phyloP scores from a whole-genome alignment of 1,140 invertebrate species.

The Bombyx mori region DNA sequence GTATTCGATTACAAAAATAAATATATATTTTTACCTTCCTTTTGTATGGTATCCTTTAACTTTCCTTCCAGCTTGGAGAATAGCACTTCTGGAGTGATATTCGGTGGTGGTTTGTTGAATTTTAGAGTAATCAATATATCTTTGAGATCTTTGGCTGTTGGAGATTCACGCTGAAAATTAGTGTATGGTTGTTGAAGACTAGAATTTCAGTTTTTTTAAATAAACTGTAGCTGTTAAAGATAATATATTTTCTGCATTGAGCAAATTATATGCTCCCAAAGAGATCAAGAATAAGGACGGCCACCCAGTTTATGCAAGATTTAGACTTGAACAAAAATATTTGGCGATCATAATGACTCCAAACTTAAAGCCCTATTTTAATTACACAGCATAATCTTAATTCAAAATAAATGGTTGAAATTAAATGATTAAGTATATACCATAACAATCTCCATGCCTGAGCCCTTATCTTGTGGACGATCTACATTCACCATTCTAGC shows the following conservation, averaged over 20 bases:
- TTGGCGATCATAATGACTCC: no score
- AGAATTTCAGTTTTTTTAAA: not conserved
- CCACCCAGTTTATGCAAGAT: no score
- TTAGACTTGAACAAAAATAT: no score
- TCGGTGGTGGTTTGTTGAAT: constrained; percentile 88
- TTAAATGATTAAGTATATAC: constrained; percentile 29
- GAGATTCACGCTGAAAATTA: constrained; percentile 80
- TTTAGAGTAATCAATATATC: constrained; percentile 83
- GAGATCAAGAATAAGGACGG: not conserved
- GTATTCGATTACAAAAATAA: not conserved
- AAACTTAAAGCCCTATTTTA: no score
- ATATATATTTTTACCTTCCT: constrained; percentile 57
- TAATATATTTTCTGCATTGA: not conserved
- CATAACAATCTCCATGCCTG: constrained; percentile 70
- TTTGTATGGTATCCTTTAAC: constrained; percentile 78
- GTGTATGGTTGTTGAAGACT: constrained; percentile 8
- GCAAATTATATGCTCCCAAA: not conserved
- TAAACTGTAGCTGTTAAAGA: not conserved
- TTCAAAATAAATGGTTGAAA: no score
- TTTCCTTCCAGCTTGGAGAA: constrained; percentile 85
- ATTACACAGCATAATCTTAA: no score
- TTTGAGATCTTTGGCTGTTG: constrained; percentile 83
- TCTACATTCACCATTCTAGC: constrained; percentile 81
- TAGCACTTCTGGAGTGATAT: constrained; percentile 81
- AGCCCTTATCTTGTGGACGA: constrained; percentile 73